Evolutionary conservation across 2,113 vertebrate species (phyloP).

Genomic region (Geothlypis trichas): DNA sequence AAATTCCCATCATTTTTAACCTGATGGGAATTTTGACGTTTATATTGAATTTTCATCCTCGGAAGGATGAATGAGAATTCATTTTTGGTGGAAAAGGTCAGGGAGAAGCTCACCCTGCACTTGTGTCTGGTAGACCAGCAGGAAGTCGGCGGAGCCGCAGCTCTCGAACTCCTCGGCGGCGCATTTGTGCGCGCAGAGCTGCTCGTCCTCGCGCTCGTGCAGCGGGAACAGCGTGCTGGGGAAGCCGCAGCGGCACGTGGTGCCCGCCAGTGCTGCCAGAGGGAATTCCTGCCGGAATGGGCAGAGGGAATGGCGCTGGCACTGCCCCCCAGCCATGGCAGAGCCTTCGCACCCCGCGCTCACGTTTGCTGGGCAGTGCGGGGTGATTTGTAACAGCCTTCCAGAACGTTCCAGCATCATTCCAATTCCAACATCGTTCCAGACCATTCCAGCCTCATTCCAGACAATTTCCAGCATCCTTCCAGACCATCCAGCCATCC

Average conservation of each 20-base stretch:
- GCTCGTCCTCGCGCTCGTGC: slow-evolving; percentile 89
- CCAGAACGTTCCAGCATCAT: neutral
- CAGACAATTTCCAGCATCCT: too few relatives aligned
- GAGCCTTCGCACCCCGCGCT: fast-evolving
- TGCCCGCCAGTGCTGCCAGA: slow-evolving; percentile 85
- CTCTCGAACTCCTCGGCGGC: slow-evolving; percentile 89
- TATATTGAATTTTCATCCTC: too few relatives aligned
- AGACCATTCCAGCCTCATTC: too few relatives aligned
- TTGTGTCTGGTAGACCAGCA: slow-evolving; percentile 95
- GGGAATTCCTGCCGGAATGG: slow-evolving; percentile 84
- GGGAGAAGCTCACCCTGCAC: slow-evolving; percentile 85
- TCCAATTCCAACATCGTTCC: neutral
- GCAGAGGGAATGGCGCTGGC: fast-evolving
- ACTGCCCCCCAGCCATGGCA: fast-evolving
- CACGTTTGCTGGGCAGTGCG: fast-evolving
- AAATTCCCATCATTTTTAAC: too few relatives aligned
- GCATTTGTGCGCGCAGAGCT: slow-evolving; percentile 88
- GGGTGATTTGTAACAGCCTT: neutral
- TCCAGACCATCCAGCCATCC: too few relatives aligned
- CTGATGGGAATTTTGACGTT: too few relatives aligned
- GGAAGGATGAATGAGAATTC: too few relatives aligned
- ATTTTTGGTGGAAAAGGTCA: fast-evolving
- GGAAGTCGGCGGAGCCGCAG: slow-evolving; percentile 88
- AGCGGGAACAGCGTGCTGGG: slow-evolving; percentile 90
- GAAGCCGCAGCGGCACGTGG: slow-evolving; percentile 88